Base-by-base conservation (phyloP, 2,888 invertebrate species). In the Philhelius pedissequus region DNA sequence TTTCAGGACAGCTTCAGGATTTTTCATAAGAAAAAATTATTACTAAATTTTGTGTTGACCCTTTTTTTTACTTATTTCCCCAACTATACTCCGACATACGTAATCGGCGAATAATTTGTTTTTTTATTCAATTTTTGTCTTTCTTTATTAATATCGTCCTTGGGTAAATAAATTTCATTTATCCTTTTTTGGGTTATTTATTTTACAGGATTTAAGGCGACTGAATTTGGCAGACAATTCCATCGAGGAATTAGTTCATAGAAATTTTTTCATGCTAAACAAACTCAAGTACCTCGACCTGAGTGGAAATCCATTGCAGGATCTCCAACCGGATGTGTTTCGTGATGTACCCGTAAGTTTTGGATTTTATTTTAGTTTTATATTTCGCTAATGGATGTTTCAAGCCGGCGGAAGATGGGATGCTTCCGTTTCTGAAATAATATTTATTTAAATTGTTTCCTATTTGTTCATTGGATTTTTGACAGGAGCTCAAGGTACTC, bases 301-400 rank as follows among this genome's bases (percentile, higher is more conserved):
- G 87, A 96, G 96, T 90, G 93, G 94, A 87, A 97, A 97, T 92
- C 94, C 95, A 56, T 91, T 96, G 62, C 92, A 93, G 64, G 95
- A 96, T 89, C 92, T 97, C 78, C 94, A 94, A 88, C 96, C 96
- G 9, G 96, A 96, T 91, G 95, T 95, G 58, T 96, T 96, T 91
- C 95, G 95, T 89, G 96, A 96, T 91, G 92, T 94, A 87, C 92
- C 93, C 91, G 94, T 94, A 90, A 92, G 93, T 89, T 50, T 0
- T 58, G 18, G 2, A 40, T 3, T 25, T 5, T 40, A n/a, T n/a
- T n/a, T 18, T 22, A 4, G 11, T 22, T 38, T 40, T 50, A 15
- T 27, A 5, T 32, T 40, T 54, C 4, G 18, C 20, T 62, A 45
- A 45, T 62, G 45, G 45, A 45, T 27, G 11, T 40, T 40, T 40